Evolutionary conservation across 2,113 vertebrate species (phyloP).

Genomic region (Acanthisitta chloris): DNA sequence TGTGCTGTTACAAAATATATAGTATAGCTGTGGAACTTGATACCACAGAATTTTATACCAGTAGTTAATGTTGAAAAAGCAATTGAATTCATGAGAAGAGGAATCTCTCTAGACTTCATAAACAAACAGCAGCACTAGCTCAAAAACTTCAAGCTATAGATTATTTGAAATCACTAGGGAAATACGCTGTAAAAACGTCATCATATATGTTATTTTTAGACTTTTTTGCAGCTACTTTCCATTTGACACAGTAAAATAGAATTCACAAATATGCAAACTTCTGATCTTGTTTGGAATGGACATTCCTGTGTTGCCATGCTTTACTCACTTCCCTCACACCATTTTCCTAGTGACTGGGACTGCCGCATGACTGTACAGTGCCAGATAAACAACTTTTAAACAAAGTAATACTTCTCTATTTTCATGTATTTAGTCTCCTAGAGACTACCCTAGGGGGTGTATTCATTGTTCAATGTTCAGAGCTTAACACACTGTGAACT

Average conservation of each 20-base stretch:
- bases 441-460: accelerated
- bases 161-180: not conserved
- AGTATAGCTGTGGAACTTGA: not conserved
- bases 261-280: not conserved
- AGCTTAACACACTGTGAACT: not conserved
- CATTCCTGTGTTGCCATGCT: not conserved
- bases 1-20: not conserved
- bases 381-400: not conserved
- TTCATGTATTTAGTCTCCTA: not conserved
- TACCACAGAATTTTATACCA: not conserved
- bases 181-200: not conserved
- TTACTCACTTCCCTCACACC: not conserved
- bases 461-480: not conserved
- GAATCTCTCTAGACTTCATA: not conserved
- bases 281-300: not conserved
- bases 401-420: not conserved
- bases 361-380: not conserved
- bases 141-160: not conserved
- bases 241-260: not conserved
- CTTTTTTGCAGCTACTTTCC: not conserved
- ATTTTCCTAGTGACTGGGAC: not conserved
- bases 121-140: not conserved
- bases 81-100: not conserved
- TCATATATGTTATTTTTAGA: not conserved
- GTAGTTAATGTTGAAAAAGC: not conserved